A percentile compares a stretch with the other conserved stretches of the same genome.
phyloP scores from a whole-genome alignment of 2,888 invertebrate species.

The Argynnis bischoffii region DNA sequence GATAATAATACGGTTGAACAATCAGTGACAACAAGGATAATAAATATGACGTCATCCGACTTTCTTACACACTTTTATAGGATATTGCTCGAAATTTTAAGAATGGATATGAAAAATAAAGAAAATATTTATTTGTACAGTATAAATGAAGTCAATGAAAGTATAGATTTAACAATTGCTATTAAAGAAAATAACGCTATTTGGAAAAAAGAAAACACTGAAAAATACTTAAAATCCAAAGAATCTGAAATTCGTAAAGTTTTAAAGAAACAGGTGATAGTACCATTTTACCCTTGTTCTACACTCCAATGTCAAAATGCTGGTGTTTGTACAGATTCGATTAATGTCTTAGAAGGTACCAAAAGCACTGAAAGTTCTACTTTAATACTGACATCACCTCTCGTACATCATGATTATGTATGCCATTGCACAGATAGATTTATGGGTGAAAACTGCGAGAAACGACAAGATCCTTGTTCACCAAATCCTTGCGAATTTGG shows the following conservation, averaged over 20 bases:
- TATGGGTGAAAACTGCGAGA: constrained; percentile 91
- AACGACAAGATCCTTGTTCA: constrained; percentile 94
- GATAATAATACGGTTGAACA: constrained; percentile 92
- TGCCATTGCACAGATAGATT: constrained; percentile 93
- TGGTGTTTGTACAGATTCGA: constrained; percentile 88
- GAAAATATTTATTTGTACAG: constrained; percentile 88
- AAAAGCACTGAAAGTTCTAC: constrained; percentile 91
- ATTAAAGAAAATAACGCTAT: constrained; percentile 83
- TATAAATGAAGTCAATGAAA: constrained; percentile 85
- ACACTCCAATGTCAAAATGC: constrained; percentile 89
- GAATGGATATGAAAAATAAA: constrained; percentile 84
- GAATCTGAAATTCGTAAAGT: constrained; percentile 84
- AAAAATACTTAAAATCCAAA: constrained; percentile 85
- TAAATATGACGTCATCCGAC: constrained; percentile 87
- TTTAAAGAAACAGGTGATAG: constrained; percentile 82
- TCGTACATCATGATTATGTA: constrained; percentile 88
- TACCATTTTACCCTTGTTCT: constrained; percentile 91
- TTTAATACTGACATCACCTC: constrained; percentile 91
- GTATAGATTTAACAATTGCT: constrained; percentile 88
- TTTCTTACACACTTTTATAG: constrained; percentile 91
- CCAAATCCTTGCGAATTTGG: constrained; percentile 94
- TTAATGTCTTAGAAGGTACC: constrained; percentile 86
- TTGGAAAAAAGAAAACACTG: constrained; percentile 84
- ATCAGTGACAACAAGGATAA: constrained; percentile 89
- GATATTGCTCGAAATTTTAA: constrained; percentile 87